These are phyloP conservation scores for Oligia strigilis DNA, from an alignment of 2,888 invertebrate genomes.

Conservation along the genomic window DNA sequence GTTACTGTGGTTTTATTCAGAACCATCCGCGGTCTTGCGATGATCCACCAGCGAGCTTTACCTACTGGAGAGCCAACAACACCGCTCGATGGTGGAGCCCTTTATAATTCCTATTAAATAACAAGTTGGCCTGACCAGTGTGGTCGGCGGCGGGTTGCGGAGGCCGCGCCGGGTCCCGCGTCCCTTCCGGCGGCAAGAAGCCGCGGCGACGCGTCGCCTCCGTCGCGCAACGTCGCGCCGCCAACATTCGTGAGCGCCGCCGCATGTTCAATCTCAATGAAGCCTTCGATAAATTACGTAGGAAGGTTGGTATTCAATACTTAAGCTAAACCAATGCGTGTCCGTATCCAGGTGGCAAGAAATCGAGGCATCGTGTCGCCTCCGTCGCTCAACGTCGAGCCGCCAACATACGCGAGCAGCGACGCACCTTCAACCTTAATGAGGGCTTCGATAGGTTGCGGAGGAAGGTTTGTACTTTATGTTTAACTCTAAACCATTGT, in stretches of 20 bases:
- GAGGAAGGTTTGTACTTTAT: conserved; percentile 57
- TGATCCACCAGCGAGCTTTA: not conserved
- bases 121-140: conserved; percentile 74
- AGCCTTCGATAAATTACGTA: conserved; percentile 97
- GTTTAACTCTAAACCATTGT: conserved; percentile 5
- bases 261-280: conserved; percentile 99
- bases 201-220: conserved; percentile 97
- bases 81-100: not conserved
- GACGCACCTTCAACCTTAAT: conserved; percentile 98
- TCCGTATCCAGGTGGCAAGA: conserved; percentile 90
- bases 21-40: not conserved
- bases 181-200: conserved; percentile 92
- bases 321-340: conserved; percentile 53
- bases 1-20: not conserved
- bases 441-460: conserved; percentile 97
- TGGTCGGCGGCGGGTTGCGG: conserved; percentile 88
- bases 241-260: conserved; percentile 97
- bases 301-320: conserved; percentile 91
- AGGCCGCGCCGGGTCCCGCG: conserved; percentile 80
- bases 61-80: not conserved
- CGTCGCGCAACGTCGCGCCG: conserved; percentile 96
- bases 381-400: conserved; percentile 97
- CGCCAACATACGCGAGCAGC: conserved; percentile 97
- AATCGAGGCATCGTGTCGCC: conserved; percentile 96
- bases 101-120: conserved; percentile 35